Evolutionary conservation across 2,797 vertebrate genomes (phyloP).

Genomic region (Champsocephalus esox): DNA sequence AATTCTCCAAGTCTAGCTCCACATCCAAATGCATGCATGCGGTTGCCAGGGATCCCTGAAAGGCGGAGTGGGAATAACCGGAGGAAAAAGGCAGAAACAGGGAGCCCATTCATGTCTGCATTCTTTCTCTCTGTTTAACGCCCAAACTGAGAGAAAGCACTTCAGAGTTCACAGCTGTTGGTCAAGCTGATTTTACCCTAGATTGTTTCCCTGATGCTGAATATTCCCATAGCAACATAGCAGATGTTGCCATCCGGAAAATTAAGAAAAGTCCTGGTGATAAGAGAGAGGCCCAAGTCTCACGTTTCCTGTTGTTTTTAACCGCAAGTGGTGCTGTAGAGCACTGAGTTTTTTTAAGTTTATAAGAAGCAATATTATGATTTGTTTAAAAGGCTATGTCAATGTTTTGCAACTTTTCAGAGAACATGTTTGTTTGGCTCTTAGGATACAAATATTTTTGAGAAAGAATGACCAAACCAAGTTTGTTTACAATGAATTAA

Average conservation of each 20-base stretch:
- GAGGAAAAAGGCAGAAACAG: slow-evolving; percentile 62
- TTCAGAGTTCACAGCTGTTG: slow-evolving; percentile 66
- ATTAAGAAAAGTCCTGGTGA: slow-evolving; percentile 17
- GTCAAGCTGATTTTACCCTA: slow-evolving; percentile 32
- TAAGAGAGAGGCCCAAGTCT: slow-evolving; percentile 10
- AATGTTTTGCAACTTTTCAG: not conserved
- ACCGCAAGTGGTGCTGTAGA: slow-evolving; percentile 14
- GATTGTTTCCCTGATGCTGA: slow-evolving; percentile 30
- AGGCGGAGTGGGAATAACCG: slow-evolving; percentile 52
- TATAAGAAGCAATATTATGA: no score
- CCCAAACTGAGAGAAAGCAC: slow-evolving; percentile 52
- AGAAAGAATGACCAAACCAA: not conserved
- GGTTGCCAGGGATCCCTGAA: slow-evolving; percentile 66
- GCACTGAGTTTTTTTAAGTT: not conserved
- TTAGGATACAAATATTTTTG: not conserved
- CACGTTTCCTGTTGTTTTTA: slow-evolving; percentile 14
- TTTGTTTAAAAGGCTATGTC: not conserved
- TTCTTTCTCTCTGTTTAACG: slow-evolving; percentile 58
- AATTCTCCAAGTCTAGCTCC: slow-evolving; percentile 27
- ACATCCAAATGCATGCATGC: slow-evolving; percentile 44
- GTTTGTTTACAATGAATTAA: not conserved
- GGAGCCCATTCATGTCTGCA: slow-evolving; percentile 70
- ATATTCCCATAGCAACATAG: slow-evolving; percentile 43
- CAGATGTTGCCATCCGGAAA: slow-evolving; percentile 42
- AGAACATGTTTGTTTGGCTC: not conserved